A percentile compares a stretch with the other conserved stretches of the same genome.
phyloP scores from a whole-genome alignment of 2,888 invertebrate genomes.

The Temnothorax rugatulus region DNA sequence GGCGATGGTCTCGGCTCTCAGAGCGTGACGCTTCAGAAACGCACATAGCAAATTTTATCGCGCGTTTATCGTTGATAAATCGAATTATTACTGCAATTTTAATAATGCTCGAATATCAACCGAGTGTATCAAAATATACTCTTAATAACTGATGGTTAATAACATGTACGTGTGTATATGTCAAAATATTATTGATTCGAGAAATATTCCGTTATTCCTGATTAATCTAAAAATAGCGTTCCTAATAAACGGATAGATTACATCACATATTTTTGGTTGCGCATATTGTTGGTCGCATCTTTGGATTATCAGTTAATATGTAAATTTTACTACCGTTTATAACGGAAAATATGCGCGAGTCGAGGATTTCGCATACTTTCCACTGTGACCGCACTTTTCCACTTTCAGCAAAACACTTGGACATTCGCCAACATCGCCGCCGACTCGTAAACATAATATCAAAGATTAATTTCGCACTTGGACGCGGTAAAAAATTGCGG shows the following conservation, averaged over 20 bases:
- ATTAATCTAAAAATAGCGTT: not conserved
- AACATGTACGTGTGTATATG: not conserved
- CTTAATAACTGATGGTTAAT: not conserved
- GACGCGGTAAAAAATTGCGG: constrained; percentile 49
- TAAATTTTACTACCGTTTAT: not conserved
- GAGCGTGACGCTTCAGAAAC: constrained; percentile 32
- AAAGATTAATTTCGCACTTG: constrained; percentile 67
- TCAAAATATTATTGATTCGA: not conserved
- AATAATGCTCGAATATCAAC: not conserved
- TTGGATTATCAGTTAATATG: not conserved
- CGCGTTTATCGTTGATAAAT: constrained; percentile 8
- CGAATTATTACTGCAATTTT: not conserved
- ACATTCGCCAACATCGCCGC: not conserved
- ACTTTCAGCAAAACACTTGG: not conserved
- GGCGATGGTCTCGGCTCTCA: constrained; percentile 28
- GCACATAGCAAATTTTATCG: constrained; percentile 9
- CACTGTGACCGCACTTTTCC: not conserved
- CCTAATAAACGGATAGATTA: not conserved
- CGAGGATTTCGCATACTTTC: not conserved
- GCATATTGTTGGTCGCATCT: not conserved
- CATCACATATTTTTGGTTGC: not conserved
- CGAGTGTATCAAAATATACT: not conserved
- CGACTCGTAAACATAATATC: constrained; percentile 37
- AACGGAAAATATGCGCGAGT: not conserved
- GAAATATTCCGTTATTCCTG: not conserved